Evolutionary conservation across 2,888 invertebrate genomes (phyloP), one percentile per base, ranked within the genome.

Genomic region (Exephanes ischioxanthus): DNA sequence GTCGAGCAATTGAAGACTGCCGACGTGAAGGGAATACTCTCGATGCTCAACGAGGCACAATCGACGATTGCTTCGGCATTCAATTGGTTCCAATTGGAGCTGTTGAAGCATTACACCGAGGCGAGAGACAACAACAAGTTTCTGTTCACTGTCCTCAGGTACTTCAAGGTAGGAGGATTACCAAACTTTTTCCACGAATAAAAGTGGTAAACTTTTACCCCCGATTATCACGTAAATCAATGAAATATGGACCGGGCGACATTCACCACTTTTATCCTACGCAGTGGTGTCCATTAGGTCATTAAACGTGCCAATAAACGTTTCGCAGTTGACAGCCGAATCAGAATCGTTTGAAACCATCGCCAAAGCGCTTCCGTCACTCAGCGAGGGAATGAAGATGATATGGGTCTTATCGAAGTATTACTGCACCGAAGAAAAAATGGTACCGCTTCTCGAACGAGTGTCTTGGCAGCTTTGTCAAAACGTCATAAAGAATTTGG

Each of bases 381-480:
- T 98, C 86, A 97, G 98, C 95, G 97, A 98, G 87, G 97, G 98
- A 1, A 94, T 99, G 55, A 96, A 97, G 89, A 97, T 98, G 95
- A 97, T 98, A 91, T 99, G 99, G 99, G 97, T 98, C 72, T 95
- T 99, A 77, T 98, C 98, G 0, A 95, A 96, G 73, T 97, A 98
- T 90, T 99, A 97, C 93, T 96, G 97, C 85, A 96, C 95, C 0
- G 98, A 98, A 91, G 97, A 97, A 85, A 96, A 97, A 82, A 98
- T 99, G 98, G 96, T 97, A 37, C 96, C 97, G 0, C 94, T 99
- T 2, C 95, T 99, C 92, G 96, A 97, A 84, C 95, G 97, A 89
- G 97, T 99, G 89, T 97, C 98, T 0, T 97, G 97, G 96, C 97
- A 97, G 7, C 94, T 99, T 6, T 96, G 97, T 71, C 95, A 97